phyloP scores from a whole-genome alignment of 2,113 vertebrate species.

The Aldabrachelys gigantea region DNA sequence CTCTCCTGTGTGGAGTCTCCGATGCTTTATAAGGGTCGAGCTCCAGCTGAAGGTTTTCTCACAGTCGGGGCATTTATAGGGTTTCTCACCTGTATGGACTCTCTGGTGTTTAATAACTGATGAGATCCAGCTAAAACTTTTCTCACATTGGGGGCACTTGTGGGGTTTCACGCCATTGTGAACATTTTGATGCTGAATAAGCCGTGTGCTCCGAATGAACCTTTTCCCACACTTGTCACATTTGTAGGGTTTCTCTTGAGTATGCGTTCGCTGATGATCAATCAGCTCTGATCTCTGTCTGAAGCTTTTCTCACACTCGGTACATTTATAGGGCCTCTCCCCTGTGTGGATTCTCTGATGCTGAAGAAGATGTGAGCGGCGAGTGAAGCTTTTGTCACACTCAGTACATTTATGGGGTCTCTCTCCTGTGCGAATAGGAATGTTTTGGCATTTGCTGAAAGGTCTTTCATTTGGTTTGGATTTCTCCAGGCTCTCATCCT shows the following conservation, averaged over 20 bases:
- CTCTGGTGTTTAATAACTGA: not conserved
- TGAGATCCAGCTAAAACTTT: not conserved
- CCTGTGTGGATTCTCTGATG: constrained; percentile 87
- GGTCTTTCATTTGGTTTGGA: not conserved
- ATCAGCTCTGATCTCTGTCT: constrained; percentile 85
- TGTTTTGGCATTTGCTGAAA: not conserved
- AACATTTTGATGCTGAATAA: not conserved
- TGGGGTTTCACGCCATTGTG: not conserved
- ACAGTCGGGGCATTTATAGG: not conserved
- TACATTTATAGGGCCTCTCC: constrained; percentile 84
- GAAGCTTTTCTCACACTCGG: constrained; percentile 85
- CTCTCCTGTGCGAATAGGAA: constrained; percentile 68
- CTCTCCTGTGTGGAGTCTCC: not conserved
- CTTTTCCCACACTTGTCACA: constrained; percentile 80
- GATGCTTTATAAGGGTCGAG: not conserved
- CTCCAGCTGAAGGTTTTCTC: not conserved
- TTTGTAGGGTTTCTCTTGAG: constrained; percentile 84
- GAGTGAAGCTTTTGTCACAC: constrained; percentile 84
- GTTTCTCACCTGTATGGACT: not conserved
- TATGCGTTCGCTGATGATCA: constrained; percentile 85
- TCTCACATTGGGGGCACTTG: not conserved
- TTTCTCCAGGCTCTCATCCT: not conserved
- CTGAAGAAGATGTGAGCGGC: constrained; percentile 82
- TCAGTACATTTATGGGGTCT: constrained; percentile 76
- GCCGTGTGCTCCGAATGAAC: not conserved